A percentile compares a stretch with the other conserved stretches of the same genome.
Conservation (phyloP, 2,888 invertebrate species). For the Tethea ocularis region DNA sequence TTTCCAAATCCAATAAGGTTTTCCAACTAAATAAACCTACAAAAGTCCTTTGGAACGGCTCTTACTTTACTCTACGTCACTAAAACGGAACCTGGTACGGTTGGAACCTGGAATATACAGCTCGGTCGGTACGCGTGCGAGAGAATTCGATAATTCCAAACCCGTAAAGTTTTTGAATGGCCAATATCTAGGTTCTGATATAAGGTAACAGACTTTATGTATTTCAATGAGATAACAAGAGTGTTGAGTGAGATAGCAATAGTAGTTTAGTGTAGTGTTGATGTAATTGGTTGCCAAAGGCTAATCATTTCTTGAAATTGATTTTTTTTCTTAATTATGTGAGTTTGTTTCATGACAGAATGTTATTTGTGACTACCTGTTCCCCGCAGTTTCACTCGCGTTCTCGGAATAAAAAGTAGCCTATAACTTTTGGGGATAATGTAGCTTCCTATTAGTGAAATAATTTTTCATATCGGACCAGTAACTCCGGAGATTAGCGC, state of each 20-base stretch:
- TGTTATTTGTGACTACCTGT: no score
- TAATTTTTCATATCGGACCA: no score
- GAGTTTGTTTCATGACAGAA: no score
- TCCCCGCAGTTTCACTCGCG: no score
- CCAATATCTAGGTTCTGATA: neutral
- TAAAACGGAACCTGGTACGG: no score
- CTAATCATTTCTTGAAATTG: no score
- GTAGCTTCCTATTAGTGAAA: no score
- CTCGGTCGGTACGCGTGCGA: neutral
- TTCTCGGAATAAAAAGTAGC: no score
- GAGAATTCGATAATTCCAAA: neutral
- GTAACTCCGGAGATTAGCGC: no score
- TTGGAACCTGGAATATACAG: neutral
- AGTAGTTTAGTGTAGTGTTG: neutral
- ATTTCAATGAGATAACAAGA: neutral
- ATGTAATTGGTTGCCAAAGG: neutral
- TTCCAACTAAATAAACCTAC: conserved; percentile 3
- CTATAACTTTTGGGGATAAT: no score
- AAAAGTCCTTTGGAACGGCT: conserved; percentile 1
- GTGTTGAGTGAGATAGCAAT: neutral
- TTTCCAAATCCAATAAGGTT: neutral
- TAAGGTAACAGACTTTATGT: neutral
- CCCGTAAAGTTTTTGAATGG: neutral
- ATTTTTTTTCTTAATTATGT: no score
- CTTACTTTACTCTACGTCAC: neutral